These are phyloP conservation scores for Drosophila neotestacea DNA, from an alignment of 2,888 invertebrate species.

Conservation along the genomic window DNA sequence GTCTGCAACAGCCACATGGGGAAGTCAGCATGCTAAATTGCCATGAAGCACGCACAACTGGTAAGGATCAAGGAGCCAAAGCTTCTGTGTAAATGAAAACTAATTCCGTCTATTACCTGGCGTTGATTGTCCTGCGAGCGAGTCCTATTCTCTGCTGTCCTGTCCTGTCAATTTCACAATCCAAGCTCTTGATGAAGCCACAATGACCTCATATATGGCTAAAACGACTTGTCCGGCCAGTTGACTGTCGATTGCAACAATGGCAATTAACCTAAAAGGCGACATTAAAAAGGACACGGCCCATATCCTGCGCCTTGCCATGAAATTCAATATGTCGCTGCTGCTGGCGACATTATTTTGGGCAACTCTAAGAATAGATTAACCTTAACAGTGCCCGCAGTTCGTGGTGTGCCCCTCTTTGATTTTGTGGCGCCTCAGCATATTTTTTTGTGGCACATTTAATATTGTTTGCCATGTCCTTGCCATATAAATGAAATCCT, in stretches of 20 bases:
- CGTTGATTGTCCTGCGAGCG: conserved; percentile 42
- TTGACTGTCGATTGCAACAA: conserved; percentile 40
- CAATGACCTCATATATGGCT: conserved; percentile 71
- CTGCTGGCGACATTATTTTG: background rate
- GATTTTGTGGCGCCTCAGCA: conserved; percentile 10
- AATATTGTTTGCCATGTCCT: conserved; percentile 40
- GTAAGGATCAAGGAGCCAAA: background rate
- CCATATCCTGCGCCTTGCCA: conserved; percentile 16
- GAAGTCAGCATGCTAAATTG: conserved; percentile 47
- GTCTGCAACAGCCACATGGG: conserved; percentile 55
- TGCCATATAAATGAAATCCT: conserved; percentile 51
- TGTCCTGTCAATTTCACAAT: conserved; percentile 3
- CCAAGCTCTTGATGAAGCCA: conserved; percentile 36
- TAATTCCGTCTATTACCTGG: conserved; percentile 54
- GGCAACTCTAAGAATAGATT: conserved; percentile 19
- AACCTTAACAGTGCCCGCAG: conserved; percentile 25
- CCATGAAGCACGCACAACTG: conserved; percentile 64
- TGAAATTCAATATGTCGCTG: conserved; percentile 64
- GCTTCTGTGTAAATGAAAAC: conserved; percentile 58
- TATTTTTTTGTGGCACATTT: conserved; percentile 11
- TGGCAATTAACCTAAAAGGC: conserved; percentile 84
- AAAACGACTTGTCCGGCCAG: conserved; percentile 8
- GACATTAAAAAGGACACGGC: conserved; percentile 57
- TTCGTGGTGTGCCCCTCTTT: conserved; percentile 16
- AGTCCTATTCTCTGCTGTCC: background rate